Evolutionary conservation across 2,888 invertebrate genomes (phyloP), one percentile per base, ranked within the genome.

Genomic region (Plutella xylostella): DNA sequence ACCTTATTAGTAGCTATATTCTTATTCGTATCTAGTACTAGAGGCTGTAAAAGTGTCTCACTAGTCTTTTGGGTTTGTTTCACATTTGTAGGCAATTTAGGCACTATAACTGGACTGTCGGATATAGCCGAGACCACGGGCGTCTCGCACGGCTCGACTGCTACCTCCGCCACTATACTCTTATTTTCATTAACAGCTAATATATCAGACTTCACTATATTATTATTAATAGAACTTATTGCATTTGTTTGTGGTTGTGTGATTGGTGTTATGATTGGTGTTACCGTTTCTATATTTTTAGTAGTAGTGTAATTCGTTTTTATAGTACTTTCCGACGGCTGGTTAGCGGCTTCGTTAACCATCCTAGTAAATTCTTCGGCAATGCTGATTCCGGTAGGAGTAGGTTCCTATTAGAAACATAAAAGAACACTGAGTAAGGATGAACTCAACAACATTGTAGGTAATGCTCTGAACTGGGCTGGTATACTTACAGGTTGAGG

Each of bases 121-220:
- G 89, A 87, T 75, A 88, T 89, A 51, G 90, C 90, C 50, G 90
- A 90, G 45, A 90, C 90, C 52, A 90, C 86, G 37, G 90, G 90
- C 21, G 89, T 88, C 59, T 82, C 82, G 54, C 58, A 70, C 51
- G 66, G 54, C 59, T 74, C 72, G 42, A 57, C 63, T 61, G 65
- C 70, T 66, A 64, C 62, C 63, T 80, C 78, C 58, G 66, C 54
- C 59, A 67, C 78, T 65, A 72, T 60, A 61, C 52, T 65, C 68
- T 74, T 77, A 70, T 55, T 76, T 65, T 80, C 79, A 55, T 72
- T 78, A 64, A 69, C 58, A 68, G 63, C 66, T 68, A 78, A 65
- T 65, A 72, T 64, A 51, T 82, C 82, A 72, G 80, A 74, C 71
- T 80, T 79, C 63, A 66, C 63, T 65, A 73, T 60, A 68, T 73